Evolutionary conservation across 2,888 invertebrate species (phyloP), one percentile per base, ranked within the genome.

Genomic region (Campaea margaritaria): DNA sequence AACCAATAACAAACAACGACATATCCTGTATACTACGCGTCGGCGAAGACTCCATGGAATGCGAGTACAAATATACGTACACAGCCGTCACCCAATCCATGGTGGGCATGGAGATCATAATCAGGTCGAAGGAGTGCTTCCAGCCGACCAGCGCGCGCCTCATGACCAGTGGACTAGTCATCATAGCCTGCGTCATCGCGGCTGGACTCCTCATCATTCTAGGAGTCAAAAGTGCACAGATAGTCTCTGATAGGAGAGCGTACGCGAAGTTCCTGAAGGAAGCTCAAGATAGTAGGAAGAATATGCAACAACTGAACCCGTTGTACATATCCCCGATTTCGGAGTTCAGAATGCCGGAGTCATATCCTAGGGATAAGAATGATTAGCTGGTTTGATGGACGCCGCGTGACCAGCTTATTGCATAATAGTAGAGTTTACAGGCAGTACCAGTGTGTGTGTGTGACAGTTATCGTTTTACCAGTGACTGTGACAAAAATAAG

Each of bases 271-370:
- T 94, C 62, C 68, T 83, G 7, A 79, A 87, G 36, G 91, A 93
- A 69, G 89, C 92, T 0, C 76, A 88, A 55, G 86, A 85, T 52
- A 89, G 90, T 47, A 82, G 85, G 52, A 79, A 85, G 43, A 72
- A 86, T 43, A 83, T 86, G 81, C 87, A 87, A 56, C 84, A 89
- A 48, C 69, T 93, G 59, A 95, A 95, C 76, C 95, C 95, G 0
- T 73, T 96, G 59, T 96, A 95, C 68, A 93, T 90, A 66, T 93
- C 94, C n/a, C 94, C 95, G 0, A 89, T 94, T 13, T 89, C 91
- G 0, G 83, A 86, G 53, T 95, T 94, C 68, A 82, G 82, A 61
- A 89, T 95, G 60, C 95, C 95, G 11, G 86, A 91, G 38, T 79
- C 86, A 1, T 92, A 82, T 73, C 88, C 88, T 16, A 86, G 91